Conservation (phyloP, 1,140 invertebrate species). For the Colletes gigas region DNA sequence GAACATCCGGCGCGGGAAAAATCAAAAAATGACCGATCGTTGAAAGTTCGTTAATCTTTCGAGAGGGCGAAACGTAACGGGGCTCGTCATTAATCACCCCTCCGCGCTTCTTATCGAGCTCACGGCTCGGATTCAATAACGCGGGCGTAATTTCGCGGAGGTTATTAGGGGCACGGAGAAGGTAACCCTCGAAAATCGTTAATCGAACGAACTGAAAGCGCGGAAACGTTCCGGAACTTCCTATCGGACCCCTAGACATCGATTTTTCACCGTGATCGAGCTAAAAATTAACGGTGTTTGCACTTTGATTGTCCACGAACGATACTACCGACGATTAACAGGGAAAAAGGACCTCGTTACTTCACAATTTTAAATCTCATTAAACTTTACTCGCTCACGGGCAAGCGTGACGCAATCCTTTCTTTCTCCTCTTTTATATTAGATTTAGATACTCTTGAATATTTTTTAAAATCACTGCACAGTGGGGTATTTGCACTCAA, state of each 20-base stretch:
- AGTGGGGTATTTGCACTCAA: too few species aligned
- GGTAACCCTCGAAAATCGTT: constrained; percentile 59
- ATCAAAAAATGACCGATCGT: constrained; percentile 63
- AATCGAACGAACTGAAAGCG: constrained; percentile 47
- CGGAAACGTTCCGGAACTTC: constrained; percentile 20
- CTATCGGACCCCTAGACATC: neutral
- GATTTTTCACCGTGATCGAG: constrained; percentile 47
- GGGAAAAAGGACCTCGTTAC: too few species aligned
- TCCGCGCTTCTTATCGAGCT: constrained; percentile 59
- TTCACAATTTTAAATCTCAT: too few species aligned
- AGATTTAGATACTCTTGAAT: too few species aligned
- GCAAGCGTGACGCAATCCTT: too few species aligned
- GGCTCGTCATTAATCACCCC: constrained; percentile 62
- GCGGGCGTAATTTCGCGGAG: constrained; percentile 61
- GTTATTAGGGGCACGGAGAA: constrained; percentile 56
- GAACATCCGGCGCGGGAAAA: constrained; percentile 39
- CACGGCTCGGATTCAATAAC: constrained; percentile 61
- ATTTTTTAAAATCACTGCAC: too few species aligned
- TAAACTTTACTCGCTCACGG: neutral
- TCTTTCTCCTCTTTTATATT: too few species aligned
- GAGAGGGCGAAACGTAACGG: constrained; percentile 43
- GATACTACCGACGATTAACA: neutral
- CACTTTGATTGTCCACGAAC: neutral
- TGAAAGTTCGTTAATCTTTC: constrained; percentile 64
- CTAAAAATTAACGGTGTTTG: constrained; percentile 45